Evolutionary conservation across 1,140 invertebrate species (phyloP).

Genomic region (Drosophila nasuta): DNA sequence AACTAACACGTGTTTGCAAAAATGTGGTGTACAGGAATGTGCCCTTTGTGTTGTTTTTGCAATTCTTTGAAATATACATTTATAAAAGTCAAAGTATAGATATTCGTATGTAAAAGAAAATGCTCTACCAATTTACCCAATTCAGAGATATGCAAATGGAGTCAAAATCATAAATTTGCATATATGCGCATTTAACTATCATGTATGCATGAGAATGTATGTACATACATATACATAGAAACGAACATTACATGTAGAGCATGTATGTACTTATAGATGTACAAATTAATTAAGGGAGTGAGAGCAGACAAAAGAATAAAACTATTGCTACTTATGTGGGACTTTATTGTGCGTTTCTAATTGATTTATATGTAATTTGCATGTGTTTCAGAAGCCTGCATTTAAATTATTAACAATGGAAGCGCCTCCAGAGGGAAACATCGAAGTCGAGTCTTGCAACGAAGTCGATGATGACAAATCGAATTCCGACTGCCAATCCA

Average conservation of each 20-base stretch:
- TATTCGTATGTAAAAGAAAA: neutral
- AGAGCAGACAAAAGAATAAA: neutral
- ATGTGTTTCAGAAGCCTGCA: slow-evolving; percentile 47
- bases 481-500: slow-evolving; percentile 66
- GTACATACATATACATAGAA: neutral
- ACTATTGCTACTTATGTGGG: neutral
- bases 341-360: neutral
- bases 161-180: neutral
- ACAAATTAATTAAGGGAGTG: slow-evolving; percentile 9
- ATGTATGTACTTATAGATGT: neutral
- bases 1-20: slow-evolving; percentile 18
- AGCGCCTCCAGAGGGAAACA: slow-evolving; percentile 60
- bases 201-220: neutral
- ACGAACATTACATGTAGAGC: neutral
- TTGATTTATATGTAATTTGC: neutral
- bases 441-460: slow-evolving; percentile 62
- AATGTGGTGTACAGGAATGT: slow-evolving; percentile 18
- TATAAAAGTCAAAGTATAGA: neutral
- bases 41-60: slow-evolving; percentile 1
- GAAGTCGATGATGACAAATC: slow-evolving; percentile 77
- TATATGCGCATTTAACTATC: slow-evolving; percentile 10
- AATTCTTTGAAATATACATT: neutral
- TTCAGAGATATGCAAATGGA: slow-evolving; percentile 1
- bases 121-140: neutral
- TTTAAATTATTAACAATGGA: slow-evolving; percentile 62